Conservation (phyloP, 2,113 vertebrate genomes). For the Salminus brasiliensis region DNA sequence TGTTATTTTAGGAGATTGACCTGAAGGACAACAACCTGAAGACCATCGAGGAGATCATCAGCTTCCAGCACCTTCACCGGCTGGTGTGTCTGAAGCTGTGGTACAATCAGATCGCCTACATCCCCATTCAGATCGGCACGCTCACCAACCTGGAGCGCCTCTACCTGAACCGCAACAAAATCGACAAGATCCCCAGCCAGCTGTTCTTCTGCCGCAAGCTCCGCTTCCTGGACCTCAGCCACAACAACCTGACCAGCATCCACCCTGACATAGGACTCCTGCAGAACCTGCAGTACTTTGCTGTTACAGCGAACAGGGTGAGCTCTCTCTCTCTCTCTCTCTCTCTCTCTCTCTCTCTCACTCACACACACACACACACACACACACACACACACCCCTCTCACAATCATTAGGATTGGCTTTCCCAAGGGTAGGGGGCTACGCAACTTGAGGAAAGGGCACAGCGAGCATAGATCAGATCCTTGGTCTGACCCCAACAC, state of each 20-base stretch:
- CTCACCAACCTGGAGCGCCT: constrained; percentile 92
- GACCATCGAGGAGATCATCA: constrained; percentile 98
- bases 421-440: too few species aligned
- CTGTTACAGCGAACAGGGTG: constrained; percentile 93
- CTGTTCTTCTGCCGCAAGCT: constrained; percentile 96
- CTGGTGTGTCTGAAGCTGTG: constrained; percentile 96
- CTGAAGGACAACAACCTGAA: constrained; percentile 98
- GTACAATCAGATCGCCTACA: constrained; percentile 99
- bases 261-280: constrained; percentile 89
- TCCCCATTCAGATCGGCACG: constrained; percentile 95
- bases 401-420: too few species aligned
- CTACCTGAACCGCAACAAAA: constrained; percentile 96
- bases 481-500: not conserved
- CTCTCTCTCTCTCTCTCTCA: not conserved
- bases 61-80: constrained; percentile 95
- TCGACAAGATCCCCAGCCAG: constrained; percentile 93
- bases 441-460: too few species aligned
- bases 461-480: too few species aligned
- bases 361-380: not conserved
- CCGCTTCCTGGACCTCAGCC: constrained; percentile 92
- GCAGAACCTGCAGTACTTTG: constrained; percentile 92
- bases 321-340: constrained; percentile 55
- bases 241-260: constrained; percentile 93
- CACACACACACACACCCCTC: constrained; percentile 6
- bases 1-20: constrained; percentile 86